A percentile compares a stretch with the other conserved stretches of the same genome.
Conservation (phyloP, 2,888 invertebrate genomes). For the Bhutanitis thaidina region DNA sequence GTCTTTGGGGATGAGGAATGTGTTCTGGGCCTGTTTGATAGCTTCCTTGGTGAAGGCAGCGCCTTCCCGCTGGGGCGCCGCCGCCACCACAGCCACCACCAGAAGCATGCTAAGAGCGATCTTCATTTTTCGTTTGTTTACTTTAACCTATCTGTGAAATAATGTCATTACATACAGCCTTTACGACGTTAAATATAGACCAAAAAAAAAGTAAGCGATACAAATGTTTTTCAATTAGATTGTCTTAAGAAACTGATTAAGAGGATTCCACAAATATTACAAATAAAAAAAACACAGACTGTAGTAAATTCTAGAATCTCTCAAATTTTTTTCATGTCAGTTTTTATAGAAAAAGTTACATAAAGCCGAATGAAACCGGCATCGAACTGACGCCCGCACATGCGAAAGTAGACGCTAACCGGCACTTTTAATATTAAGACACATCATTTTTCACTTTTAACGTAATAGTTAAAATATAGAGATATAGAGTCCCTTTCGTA, state of each 20-base stretch:
- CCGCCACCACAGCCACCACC: constrained; percentile 70
- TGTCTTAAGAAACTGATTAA: no score
- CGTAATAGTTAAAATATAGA: no score
- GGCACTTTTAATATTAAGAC: constrained; percentile 27
- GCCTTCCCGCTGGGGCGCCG: constrained; percentile 88
- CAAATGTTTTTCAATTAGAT: no score
- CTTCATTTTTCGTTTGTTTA: constrained; percentile 52
- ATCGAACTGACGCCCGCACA: constrained; percentile 21
- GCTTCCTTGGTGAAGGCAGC: constrained; percentile 91
- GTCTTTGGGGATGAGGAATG: constrained; percentile 90
- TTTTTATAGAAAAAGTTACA: constrained; percentile 27
- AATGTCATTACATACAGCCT: no score
- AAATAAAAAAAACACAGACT: no score
- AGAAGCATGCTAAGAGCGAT: constrained; percentile 62
- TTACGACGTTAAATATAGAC: no score
- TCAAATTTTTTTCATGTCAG: no score
- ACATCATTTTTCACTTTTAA: constrained; percentile 39
- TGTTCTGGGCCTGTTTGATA: constrained; percentile 92
- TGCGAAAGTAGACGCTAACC: constrained; percentile 36
- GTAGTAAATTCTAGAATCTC: no score
- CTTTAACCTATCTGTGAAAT: constrained; percentile 15
- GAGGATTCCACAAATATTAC: no score
- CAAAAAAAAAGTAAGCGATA: no score
- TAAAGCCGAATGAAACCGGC: constrained; percentile 31
- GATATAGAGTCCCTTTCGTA: constrained; percentile 19